phyloP scores from a whole-genome alignment of 2,888 invertebrate species.

The Sturmia bella region DNA sequence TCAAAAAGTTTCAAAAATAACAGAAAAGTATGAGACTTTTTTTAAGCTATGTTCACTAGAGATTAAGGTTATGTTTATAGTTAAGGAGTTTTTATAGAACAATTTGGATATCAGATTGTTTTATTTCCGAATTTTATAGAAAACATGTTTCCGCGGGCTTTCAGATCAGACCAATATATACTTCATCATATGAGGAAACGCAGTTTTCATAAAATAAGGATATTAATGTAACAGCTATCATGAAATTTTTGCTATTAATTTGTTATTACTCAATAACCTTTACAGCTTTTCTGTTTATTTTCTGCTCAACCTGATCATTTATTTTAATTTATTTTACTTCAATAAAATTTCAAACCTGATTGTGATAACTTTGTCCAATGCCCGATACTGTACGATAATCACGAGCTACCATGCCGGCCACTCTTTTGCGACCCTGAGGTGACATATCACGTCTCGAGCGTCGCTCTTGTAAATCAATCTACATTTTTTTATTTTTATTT shows the following conservation, averaged over 20 bases:
- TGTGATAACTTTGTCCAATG: conserved; percentile 82
- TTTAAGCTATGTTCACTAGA: too few species aligned
- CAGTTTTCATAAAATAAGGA: too few species aligned
- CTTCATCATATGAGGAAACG: too few species aligned
- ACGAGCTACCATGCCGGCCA: conserved; percentile 86
- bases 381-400: conserved; percentile 82
- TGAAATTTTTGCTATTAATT: too few species aligned
- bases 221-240: too few species aligned
- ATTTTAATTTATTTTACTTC: not conserved
- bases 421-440: conserved; percentile 88
- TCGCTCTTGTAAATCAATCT: conserved; percentile 83
- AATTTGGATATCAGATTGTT: too few species aligned
- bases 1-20: not conserved
- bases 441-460: conserved; percentile 93
- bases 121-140: too few species aligned
- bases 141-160: too few species aligned
- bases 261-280: too few species aligned
- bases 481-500: conserved; percentile 32
- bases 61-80: too few species aligned
- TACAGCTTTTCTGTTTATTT: not conserved
- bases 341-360: conserved; percentile 80
- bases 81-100: too few species aligned
- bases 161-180: too few species aligned
- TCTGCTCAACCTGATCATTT: not conserved
- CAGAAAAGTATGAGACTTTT: not conserved